Evolutionary conservation across 2,797 vertebrate species (phyloP), one percentile per base, ranked within the genome.

Genomic region (Silurus aristotelis): DNA sequence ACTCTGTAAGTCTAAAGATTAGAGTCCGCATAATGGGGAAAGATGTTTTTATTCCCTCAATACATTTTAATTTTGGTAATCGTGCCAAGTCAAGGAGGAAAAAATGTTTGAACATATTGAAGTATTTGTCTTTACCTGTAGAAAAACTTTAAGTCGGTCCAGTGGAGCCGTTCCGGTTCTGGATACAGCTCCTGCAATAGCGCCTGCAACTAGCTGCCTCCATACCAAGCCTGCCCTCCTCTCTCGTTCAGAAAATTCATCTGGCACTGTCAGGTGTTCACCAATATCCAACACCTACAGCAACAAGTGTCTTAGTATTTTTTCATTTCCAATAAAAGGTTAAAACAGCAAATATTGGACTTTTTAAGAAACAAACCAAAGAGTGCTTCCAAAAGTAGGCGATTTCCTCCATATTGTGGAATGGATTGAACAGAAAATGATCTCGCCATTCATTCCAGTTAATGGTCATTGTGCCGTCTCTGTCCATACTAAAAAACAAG

Each of bases 91-190:
- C 25, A 77, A 77, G 27, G 2, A 56, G 17, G 14, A 56, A 76
- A 76, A 25, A 56, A 56, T 15, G 8, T 56, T 27, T 52, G 12
- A 25, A 22, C 48, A 76, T 58, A 63, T 38, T 15, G 48, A 10
- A 52, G 48, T 7, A 14, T 38, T 55, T 61, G 31, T 63, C 38
- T 63, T 79, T 83, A 97, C 97, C 97, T 99, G 98, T 91, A 99
- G 95, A 92, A 98, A 97, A 88, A 99, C 96, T 91, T 99, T 99
- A 27, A 99, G 93, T 9, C 98, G 96, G 90, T 99, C 98, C 86
- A 99, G 92, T 0, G 98, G 98, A 12, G 98, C 98, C 0, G 97
- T 99, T 87, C 97, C 97, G 12, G 98, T 99, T 63, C 98, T 92
- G 10, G 98, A 99, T 48, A 99, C 95, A 0, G 97, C 97, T 0